Conservation (phyloP, 1,140 invertebrate genomes). For the Eueides isabella region DNA sequence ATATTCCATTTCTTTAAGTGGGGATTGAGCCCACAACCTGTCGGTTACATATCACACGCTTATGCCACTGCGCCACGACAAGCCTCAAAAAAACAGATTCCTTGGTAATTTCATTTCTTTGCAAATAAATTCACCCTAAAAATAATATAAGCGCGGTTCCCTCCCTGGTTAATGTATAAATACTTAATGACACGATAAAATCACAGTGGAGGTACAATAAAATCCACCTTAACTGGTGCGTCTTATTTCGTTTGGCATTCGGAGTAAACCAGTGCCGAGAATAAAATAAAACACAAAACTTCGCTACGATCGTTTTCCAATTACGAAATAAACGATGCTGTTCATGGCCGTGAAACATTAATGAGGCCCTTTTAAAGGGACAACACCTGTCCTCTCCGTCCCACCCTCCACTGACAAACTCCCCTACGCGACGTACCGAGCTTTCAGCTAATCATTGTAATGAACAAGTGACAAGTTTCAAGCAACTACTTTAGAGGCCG, state of each 20-base stretch:
- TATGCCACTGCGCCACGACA: too few species aligned
- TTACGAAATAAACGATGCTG: slow-evolving; percentile 67
- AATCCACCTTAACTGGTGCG: slow-evolving; percentile 19
- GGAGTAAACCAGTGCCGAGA: slow-evolving; percentile 6
- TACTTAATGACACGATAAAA: slow-evolving; percentile 32
- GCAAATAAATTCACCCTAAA: slow-evolving; percentile 30
- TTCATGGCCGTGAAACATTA: slow-evolving; percentile 72
- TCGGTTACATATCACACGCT: too few species aligned
- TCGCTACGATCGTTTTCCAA: slow-evolving; percentile 63
- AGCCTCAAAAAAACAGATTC: slow-evolving; percentile 21
- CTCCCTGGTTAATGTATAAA: slow-evolving; percentile 20
- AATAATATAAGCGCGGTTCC: slow-evolving; percentile 21
- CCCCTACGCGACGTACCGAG: slow-evolving; percentile 33
- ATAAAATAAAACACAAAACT: slow-evolving; percentile 40
- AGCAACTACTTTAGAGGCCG: slow-evolving; percentile 49
- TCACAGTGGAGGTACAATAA: slow-evolving; percentile 28
- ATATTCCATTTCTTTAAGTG: too few species aligned
- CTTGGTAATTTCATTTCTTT: slow-evolving; percentile 26
- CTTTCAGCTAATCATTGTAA: slow-evolving; percentile 68
- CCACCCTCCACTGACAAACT: slow-evolving; percentile 25
- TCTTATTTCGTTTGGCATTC: slow-evolving; percentile 58
- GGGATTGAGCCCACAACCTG: too few species aligned
- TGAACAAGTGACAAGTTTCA: slow-evolving; percentile 73
- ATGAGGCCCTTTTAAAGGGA: slow-evolving; percentile 56
- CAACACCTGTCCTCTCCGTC: slow-evolving; percentile 5